These are phyloP conservation scores for Propithecus coquereli DNA, from an alignment of 2,113 vertebrate genomes.

Conservation along the genomic window DNA sequence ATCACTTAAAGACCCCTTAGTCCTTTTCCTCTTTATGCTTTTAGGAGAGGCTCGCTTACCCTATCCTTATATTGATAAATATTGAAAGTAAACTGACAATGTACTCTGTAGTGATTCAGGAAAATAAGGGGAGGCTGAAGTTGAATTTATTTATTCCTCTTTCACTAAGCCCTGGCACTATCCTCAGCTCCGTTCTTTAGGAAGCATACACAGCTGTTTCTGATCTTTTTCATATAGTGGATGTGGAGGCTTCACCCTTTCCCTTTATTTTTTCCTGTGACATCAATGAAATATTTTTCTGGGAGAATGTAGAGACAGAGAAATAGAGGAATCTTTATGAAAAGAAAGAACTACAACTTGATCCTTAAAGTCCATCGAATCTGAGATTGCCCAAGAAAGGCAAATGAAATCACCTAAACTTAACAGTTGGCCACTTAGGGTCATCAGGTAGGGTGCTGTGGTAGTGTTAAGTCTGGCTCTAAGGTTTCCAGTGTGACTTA, in stretches of 20 bases:
- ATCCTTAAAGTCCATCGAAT: background rate
- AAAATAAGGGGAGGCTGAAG: background rate
- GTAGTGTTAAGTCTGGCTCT: background rate
- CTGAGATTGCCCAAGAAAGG: conserved; percentile 17
- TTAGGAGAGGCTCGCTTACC: background rate
- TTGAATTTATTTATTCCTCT: background rate
- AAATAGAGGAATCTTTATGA: background rate
- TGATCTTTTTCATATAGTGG: background rate
- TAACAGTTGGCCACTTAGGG: background rate
- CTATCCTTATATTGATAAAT: background rate
- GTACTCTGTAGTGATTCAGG: background rate
- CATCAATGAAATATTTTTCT: background rate
- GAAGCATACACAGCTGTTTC: background rate
- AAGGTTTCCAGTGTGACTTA: background rate
- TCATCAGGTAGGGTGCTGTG: background rate
- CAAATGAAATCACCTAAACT: background rate
- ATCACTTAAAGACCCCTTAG: background rate
- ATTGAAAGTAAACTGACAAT: background rate
- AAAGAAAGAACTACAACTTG: background rate
- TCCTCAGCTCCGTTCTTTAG: background rate
- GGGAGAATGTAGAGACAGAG: background rate
- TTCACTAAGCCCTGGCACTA: background rate
- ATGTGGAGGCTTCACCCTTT: background rate
- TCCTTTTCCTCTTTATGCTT: background rate
- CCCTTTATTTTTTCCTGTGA: background rate